A percentile compares a stretch with the other conserved stretches of the same genome.
phyloP scores from a whole-genome alignment of 1,140 invertebrate species.

The Bathynomus jamesi region DNA sequence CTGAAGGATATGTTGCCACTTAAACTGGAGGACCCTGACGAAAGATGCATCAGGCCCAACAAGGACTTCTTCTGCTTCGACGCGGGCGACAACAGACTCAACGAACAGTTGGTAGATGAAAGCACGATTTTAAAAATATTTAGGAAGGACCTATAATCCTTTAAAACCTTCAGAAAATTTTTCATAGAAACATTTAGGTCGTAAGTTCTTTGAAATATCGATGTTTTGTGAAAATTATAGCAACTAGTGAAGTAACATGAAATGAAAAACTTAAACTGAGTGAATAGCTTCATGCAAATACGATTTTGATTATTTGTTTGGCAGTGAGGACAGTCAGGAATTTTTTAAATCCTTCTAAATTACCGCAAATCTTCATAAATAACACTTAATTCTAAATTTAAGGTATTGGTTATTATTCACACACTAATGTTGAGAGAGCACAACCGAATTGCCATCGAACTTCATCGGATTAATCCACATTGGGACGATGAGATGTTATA shows the following conservation, averaged over 20 bases:
- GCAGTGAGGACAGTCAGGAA: too few species aligned
- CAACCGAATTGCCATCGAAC: slow-evolving; percentile 63
- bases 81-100: slow-evolving; percentile 81
- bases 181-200: background rate
- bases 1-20: slow-evolving; percentile 79
- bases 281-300: background rate
- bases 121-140: background rate
- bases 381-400: too few species aligned
- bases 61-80: slow-evolving; percentile 79
- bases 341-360: too few species aligned
- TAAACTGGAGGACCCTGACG: slow-evolving; percentile 82
- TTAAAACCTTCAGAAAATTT: too few species aligned
- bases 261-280: background rate
- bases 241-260: background rate
- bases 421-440: too few species aligned
- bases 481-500: slow-evolving; percentile 92
- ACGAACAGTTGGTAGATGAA: slow-evolving; percentile 62
- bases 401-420: too few species aligned
- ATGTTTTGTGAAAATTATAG: too few species aligned
- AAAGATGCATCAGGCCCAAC: slow-evolving; percentile 83
- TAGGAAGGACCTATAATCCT: background rate
- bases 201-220: too few species aligned
- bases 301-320: too few species aligned
- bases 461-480: slow-evolving; percentile 76
- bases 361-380: too few species aligned